Percentiles rank a stretch among this genome's conserved stretches.
phyloP scores from a whole-genome alignment of 2,797 vertebrate species.

The Pantherophis vulpinus region DNA sequence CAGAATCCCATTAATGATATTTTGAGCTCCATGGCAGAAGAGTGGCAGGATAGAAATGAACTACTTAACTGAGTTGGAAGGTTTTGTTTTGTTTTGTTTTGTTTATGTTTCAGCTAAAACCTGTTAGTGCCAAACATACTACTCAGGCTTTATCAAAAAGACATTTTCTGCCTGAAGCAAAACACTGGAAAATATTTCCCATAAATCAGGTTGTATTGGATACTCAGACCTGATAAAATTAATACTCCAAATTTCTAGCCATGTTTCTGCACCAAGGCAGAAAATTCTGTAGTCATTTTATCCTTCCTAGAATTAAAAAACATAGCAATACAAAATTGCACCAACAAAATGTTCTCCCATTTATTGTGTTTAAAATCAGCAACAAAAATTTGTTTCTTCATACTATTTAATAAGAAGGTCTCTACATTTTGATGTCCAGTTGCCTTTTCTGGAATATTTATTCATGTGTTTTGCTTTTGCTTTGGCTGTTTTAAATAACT shows the following conservation, averaged over 20 bases:
- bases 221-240: neutral
- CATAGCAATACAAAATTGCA: neutral
- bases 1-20: neutral
- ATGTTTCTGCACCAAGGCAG: neutral
- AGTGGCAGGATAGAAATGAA: neutral
- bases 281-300: neutral
- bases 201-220: neutral
- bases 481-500: neutral
- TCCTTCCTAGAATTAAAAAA: neutral
- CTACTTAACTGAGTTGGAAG: neutral
- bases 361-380: neutral
- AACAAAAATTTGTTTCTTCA: neutral
- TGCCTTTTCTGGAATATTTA: neutral
- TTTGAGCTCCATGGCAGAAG: neutral
- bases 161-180: neutral
- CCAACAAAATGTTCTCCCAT: neutral
- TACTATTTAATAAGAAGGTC: neutral
- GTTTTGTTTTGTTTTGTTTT: neutral
- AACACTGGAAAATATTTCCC: neutral
- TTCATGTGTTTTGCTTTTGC: neutral
- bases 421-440: neutral
- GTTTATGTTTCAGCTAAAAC: neutral
- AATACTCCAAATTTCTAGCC: neutral
- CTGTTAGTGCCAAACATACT: neutral
- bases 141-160: neutral